A percentile compares a stretch with the other conserved stretches of the same genome.
Conservation (phyloP, 1,140 invertebrate species). For the Nebria ingens region DNA sequence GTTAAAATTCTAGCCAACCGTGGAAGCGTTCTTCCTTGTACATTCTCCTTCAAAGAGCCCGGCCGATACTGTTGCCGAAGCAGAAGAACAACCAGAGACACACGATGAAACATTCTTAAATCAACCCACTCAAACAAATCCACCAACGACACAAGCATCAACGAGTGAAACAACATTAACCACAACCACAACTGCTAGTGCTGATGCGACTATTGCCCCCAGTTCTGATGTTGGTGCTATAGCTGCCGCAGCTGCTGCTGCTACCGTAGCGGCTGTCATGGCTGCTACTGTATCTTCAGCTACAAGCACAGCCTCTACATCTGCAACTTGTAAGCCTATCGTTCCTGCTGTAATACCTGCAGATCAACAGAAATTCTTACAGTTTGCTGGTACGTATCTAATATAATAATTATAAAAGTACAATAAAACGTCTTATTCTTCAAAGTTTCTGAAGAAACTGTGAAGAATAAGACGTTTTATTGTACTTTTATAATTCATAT, state of each 20-base stretch:
- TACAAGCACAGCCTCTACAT: conserved; percentile 18
- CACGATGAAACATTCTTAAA: not conserved
- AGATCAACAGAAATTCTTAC: conserved; percentile 66
- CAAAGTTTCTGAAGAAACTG: too few species aligned
- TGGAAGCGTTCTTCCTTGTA: conserved; percentile 86
- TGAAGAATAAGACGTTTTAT: too few species aligned
- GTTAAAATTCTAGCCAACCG: conserved; percentile 58
- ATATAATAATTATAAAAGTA: too few species aligned
- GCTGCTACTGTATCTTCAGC: too few species aligned
- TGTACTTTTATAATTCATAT: too few species aligned
- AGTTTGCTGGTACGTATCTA: conserved; percentile 50
- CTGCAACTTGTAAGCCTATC: conserved; percentile 32
- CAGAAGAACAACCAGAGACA: conserved; percentile 19
- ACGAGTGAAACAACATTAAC: conserved; percentile 19
- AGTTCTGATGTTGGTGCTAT: not conserved
- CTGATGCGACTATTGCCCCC: too few species aligned
- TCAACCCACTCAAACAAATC: conserved; percentile 10
- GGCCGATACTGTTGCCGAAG: conserved; percentile 27
- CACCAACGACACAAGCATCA: conserved; percentile 22
- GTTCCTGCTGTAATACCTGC: conserved; percentile 32
- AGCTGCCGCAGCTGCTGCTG: not conserved
- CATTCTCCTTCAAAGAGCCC: conserved; percentile 55
- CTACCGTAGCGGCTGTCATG: not conserved
- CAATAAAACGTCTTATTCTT: too few species aligned
- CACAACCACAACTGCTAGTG: not conserved